Evolutionary conservation across 2,888 invertebrate genomes (phyloP).

Genomic region (Dryadula phaetusa): DNA sequence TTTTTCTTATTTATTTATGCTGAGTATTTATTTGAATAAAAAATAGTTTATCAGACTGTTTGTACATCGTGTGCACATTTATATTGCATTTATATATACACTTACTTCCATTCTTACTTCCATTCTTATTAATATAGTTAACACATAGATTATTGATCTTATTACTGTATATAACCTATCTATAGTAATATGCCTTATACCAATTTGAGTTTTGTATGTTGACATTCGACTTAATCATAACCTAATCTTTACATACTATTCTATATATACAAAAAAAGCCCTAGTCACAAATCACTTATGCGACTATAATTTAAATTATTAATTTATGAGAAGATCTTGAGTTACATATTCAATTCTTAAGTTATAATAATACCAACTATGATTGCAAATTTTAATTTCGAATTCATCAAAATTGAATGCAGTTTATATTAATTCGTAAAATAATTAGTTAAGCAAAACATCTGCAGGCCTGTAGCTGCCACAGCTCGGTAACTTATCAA

Average conservation of each 20-base stretch:
- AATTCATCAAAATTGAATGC: too few relatives aligned
- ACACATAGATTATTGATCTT: background rate
- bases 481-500: conserved; percentile 77
- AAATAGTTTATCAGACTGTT: too few relatives aligned
- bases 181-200: background rate
- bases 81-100: too few relatives aligned
- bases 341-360: too few relatives aligned
- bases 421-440: too few relatives aligned
- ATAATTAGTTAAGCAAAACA: conserved; percentile 66
- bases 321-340: background rate
- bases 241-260: background rate
- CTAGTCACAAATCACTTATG: background rate
- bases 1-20: too few relatives aligned
- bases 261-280: background rate
- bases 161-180: background rate
- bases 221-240: background rate
- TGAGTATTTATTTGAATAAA: too few relatives aligned
- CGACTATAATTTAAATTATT: too few relatives aligned
- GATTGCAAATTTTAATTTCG: too few relatives aligned
- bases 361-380: too few relatives aligned
- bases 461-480: conserved; percentile 79
- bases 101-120: too few relatives aligned
- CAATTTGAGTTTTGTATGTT: background rate
- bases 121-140: background rate
- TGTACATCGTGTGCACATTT: too few relatives aligned